Conservation (phyloP, 2,888 invertebrate genomes). For the Heliconius cydno region DNA sequence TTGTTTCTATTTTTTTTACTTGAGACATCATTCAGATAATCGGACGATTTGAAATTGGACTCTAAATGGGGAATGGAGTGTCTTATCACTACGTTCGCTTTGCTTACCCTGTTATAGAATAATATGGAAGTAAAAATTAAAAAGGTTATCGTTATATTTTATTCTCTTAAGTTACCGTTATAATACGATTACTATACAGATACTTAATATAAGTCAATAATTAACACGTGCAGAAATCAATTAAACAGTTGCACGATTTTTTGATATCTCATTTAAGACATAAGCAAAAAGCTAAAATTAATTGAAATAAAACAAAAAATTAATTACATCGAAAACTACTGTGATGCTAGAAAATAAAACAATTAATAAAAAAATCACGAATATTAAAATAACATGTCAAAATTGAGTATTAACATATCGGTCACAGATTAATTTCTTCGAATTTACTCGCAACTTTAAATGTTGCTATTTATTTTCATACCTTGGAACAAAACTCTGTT, state of each 20-base stretch:
- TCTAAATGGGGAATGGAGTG: no score
- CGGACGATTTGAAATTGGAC: no score
- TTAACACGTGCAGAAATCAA: conserved; percentile 29
- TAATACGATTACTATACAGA: background rate
- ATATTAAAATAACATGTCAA: background rate
- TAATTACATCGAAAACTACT: conserved; percentile 7
- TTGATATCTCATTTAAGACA: conserved; percentile 32
- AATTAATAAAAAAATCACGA: background rate
- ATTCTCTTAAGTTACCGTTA: background rate
- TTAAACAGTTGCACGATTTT: conserved; percentile 36
- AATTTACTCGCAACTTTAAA: background rate
- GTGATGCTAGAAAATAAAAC: background rate
- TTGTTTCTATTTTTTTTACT: no score
- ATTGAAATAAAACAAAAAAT: conserved; percentile 31
- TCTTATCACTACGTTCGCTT: no score
- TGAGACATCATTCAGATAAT: no score
- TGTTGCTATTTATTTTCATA: background rate
- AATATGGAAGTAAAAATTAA: background rate
- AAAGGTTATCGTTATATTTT: background rate
- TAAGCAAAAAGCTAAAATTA: background rate
- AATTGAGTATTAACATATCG: background rate
- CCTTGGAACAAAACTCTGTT: background rate
- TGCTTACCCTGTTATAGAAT: background rate
- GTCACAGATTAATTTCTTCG: background rate
- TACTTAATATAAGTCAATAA: background rate